Conservation (phyloP, 2,888 invertebrate species). For the Amphimallon solstitiale region DNA sequence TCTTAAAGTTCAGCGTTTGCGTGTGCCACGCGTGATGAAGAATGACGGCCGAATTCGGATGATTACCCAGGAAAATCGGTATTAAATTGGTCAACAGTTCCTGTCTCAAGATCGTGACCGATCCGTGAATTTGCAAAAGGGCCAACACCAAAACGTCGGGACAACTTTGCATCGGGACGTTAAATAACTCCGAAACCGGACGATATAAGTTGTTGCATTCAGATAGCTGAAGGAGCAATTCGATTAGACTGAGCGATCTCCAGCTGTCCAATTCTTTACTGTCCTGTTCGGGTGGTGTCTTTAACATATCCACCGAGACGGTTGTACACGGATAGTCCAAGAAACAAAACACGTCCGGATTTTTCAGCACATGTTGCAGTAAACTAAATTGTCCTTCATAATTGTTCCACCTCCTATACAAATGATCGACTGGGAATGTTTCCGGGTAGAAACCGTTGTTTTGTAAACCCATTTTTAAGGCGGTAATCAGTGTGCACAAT, state of each 20-base stretch:
- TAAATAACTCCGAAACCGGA: constrained; percentile 88
- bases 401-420: constrained; percentile 94
- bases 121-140: constrained; percentile 86
- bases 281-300: constrained; percentile 94
- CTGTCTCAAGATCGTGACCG: constrained; percentile 71
- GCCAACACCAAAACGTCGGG: constrained; percentile 94
- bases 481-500: constrained; percentile 83
- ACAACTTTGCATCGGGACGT: constrained; percentile 91
- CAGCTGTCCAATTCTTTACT: constrained; percentile 93
- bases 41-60: constrained; percentile 96
- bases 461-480: constrained; percentile 83
- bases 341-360: constrained; percentile 94
- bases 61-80: constrained; percentile 93
- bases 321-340: constrained; percentile 90
- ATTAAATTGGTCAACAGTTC: constrained; percentile 86
- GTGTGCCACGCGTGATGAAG: constrained; percentile 96
- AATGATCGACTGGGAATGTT: constrained; percentile 87
- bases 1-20: constrained; percentile 72
- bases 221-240: constrained; percentile 85
- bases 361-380: constrained; percentile 85
- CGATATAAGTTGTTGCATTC: constrained; percentile 86
- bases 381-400: constrained; percentile 92
- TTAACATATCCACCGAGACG: constrained; percentile 88
- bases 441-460: constrained; percentile 75
- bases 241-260: constrained; percentile 92